Evolutionary conservation across 2,888 invertebrate species (phyloP).

Genomic region (Drosophila colorata): DNA sequence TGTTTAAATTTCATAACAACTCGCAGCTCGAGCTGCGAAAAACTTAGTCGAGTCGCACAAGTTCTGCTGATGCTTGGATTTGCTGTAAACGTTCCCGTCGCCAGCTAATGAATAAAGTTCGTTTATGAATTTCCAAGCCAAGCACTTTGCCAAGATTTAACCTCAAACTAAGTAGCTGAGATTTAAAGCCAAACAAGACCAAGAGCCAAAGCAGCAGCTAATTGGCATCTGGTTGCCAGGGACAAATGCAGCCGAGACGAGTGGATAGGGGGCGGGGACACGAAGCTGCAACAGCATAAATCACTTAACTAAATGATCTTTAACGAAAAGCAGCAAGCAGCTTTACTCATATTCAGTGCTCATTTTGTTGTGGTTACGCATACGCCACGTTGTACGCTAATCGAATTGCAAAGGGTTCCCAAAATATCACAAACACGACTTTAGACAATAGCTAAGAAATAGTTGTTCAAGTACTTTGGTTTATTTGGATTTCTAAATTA

Average conservation of each 20-base stretch:
- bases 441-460: not conserved
- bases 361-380: slow-evolving; percentile 35
- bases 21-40: slow-evolving; percentile 39
- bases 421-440: not conserved
- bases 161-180: slow-evolving; percentile 31
- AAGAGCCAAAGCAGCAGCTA: slow-evolving; percentile 17
- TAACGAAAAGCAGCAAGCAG: slow-evolving; percentile 8
- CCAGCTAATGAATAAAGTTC: slow-evolving; percentile 76
- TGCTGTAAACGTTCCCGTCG: slow-evolving; percentile 21
- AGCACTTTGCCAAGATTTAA: slow-evolving; percentile 24
- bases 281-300: slow-evolving; percentile 18
- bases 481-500: no score
- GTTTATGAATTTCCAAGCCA: slow-evolving; percentile 58
- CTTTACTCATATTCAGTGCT: slow-evolving; percentile 1
- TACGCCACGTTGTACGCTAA: slow-evolving; percentile 28
- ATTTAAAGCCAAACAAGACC: slow-evolving; percentile 28
- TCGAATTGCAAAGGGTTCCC: not conserved
- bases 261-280: not conserved
- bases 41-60: slow-evolving; percentile 64
- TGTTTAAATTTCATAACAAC: slow-evolving; percentile 76
- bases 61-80: slow-evolving; percentile 51
- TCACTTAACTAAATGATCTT: slow-evolving; percentile 17
- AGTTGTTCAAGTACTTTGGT: not conserved
- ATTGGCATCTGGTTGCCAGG: slow-evolving; percentile 37
- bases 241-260: slow-evolving; percentile 3